Conservation (phyloP, 2,888 invertebrate genomes). For the Clistopyga incitator region DNA sequence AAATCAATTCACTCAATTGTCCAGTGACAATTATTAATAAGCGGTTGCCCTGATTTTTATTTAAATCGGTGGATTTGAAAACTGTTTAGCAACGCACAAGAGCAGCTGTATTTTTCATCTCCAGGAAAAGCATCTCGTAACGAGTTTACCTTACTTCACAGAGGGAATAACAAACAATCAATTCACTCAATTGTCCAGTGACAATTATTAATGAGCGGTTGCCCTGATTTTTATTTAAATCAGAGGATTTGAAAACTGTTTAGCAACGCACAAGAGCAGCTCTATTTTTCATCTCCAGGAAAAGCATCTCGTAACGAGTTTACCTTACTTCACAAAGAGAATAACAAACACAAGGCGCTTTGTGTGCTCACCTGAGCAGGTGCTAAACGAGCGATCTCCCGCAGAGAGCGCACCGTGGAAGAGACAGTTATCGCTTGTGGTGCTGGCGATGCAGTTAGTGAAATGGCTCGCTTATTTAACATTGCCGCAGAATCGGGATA, state of each 20-base stretch:
- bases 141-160: slow-evolving; percentile 17
- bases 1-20: background rate
- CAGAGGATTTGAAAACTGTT: background rate
- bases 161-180: slow-evolving; percentile 56
- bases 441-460: slow-evolving; percentile 25
- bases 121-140: slow-evolving; percentile 12
- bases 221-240: background rate
- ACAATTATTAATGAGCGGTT: too few species aligned
- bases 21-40: background rate
- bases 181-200: background rate
- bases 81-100: background rate
- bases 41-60: background rate
- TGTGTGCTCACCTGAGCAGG: slow-evolving; percentile 26
- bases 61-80: background rate
- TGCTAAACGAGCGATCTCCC: slow-evolving; percentile 31
- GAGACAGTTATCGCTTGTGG: background rate
- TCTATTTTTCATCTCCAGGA: background rate
- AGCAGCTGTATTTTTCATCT: background rate
- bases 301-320: slow-evolving; percentile 15
- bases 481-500: slow-evolving; percentile 66
- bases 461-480: slow-evolving; percentile 71
- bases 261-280: background rate
- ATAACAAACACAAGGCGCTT: slow-evolving; percentile 51
- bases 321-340: slow-evolving; percentile 33
- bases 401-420: background rate